These are phyloP conservation scores for Triplophysa dalaica DNA, from an alignment of 2,113 vertebrate species.

Conservation along the genomic window DNA sequence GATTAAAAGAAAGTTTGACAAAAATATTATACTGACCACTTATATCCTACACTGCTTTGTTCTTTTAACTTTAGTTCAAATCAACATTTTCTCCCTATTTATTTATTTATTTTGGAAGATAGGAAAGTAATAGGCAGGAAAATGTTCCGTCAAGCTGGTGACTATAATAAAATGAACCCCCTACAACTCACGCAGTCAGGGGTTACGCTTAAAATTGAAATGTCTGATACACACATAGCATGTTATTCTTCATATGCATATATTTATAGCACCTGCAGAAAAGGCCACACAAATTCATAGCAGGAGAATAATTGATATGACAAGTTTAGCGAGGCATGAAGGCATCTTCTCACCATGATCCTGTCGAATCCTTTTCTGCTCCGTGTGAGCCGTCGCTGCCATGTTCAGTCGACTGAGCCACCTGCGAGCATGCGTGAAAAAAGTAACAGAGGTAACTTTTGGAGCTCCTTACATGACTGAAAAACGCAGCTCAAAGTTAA, in stretches of 20 bases:
- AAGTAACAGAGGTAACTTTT: constrained; percentile 43
- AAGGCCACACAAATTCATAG: constrained; percentile 24
- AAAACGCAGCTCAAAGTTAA: background rate
- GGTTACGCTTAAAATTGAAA: background rate
- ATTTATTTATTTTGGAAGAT: too few species aligned
- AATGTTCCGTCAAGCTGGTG: too few species aligned
- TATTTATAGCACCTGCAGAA: constrained; percentile 18
- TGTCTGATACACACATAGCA: background rate
- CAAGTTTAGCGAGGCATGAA: constrained; percentile 36
- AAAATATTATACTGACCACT: too few species aligned
- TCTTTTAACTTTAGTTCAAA: too few species aligned
- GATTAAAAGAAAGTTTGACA: too few species aligned
- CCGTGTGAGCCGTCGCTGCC: constrained; percentile 90
- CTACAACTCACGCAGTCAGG: too few species aligned
- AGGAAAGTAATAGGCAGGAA: too few species aligned
- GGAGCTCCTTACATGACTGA: constrained; percentile 57
- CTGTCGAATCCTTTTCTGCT: constrained; percentile 91
- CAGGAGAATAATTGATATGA: constrained; percentile 46
- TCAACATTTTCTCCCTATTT: too few species aligned
- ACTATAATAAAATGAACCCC: too few species aligned
- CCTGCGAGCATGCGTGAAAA: constrained; percentile 73
- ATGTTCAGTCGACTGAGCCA: constrained; percentile 97
- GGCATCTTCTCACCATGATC: constrained; percentile 86
- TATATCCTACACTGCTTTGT: too few species aligned
- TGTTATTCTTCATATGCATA: constrained; percentile 16